Conservation (phyloP, 1,140 invertebrate species). For the Trachymyrmex cornetzi region DNA sequence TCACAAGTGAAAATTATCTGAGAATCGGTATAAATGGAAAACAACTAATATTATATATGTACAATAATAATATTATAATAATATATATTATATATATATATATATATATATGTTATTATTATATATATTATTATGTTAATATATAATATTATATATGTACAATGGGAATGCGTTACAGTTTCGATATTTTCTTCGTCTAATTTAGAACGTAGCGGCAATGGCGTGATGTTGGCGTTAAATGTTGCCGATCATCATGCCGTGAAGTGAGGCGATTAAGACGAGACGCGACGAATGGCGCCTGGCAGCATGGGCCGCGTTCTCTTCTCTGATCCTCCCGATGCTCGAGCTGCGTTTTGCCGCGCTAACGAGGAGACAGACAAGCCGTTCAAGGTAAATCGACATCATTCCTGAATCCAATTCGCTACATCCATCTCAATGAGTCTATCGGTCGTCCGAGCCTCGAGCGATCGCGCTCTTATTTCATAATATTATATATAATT, state of each 20-base stretch:
- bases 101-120: too few relatives aligned
- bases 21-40: too few relatives aligned
- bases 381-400: constrained; percentile 20
- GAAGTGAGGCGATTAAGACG: constrained; percentile 28
- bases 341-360: background rate
- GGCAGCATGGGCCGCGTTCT: constrained; percentile 51
- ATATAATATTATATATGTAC: too few relatives aligned
- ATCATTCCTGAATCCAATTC: background rate
- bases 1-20: too few relatives aligned
- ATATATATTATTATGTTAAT: too few relatives aligned
- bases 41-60: too few relatives aligned
- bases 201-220: background rate
- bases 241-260: background rate
- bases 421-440: background rate
- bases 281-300: constrained; percentile 35
- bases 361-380: background rate
- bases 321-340: background rate
- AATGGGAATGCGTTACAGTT: background rate
- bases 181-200: background rate
- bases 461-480: background rate
- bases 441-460: background rate
- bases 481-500: background rate
- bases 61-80: too few relatives aligned
- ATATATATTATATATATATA: too few relatives aligned
- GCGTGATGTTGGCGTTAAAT: background rate